A percentile compares a stretch with the other conserved stretches of the same genome.
These are phyloP conservation scores for Paradisaea rubra DNA, from an alignment of 2,113 vertebrate genomes.

Conservation along the genomic window DNA sequence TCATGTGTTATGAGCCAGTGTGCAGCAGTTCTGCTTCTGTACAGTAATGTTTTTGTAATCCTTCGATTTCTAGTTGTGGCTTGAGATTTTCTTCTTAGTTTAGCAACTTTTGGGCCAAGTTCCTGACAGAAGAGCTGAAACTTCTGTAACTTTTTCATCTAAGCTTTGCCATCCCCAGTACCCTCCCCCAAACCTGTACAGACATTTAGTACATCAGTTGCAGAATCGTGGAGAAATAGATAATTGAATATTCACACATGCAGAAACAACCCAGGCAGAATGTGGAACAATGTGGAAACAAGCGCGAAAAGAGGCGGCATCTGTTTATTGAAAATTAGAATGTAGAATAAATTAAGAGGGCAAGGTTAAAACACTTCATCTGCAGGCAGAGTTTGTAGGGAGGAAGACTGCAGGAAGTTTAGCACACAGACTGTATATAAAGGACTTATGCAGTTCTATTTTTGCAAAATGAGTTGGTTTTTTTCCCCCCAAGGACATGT, in stretches of 20 bases:
- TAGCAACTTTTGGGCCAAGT: background rate
- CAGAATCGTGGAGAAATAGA: constrained; percentile 18
- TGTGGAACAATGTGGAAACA: constrained; percentile 54
- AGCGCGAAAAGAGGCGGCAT: constrained; percentile 48
- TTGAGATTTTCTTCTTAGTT: background rate
- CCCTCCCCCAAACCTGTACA: constrained; percentile 29
- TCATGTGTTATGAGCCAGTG: rapidly evolving
- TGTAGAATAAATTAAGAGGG: constrained; percentile 55
- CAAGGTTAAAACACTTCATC: constrained; percentile 50
- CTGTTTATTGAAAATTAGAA: constrained; percentile 60
- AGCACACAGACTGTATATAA: background rate
- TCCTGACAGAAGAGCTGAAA: background rate
- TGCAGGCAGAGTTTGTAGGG: constrained; percentile 21
- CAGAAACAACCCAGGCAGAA: constrained; percentile 51
- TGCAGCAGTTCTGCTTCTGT: background rate
- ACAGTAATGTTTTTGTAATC: background rate
- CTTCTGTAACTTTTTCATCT: background rate
- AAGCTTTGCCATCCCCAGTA: background rate
- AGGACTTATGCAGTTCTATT: background rate
- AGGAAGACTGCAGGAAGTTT: constrained; percentile 16
- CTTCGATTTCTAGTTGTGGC: background rate
- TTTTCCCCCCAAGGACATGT: background rate
- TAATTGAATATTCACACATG: constrained; percentile 56
- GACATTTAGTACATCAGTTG: constrained; percentile 9
- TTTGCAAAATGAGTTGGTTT: background rate